A percentile compares a stretch with the other conserved stretches of the same genome.
These are phyloP conservation scores for Linyphia triangularis DNA, from an alignment of 2,888 invertebrate species.

Conservation along the genomic window DNA sequence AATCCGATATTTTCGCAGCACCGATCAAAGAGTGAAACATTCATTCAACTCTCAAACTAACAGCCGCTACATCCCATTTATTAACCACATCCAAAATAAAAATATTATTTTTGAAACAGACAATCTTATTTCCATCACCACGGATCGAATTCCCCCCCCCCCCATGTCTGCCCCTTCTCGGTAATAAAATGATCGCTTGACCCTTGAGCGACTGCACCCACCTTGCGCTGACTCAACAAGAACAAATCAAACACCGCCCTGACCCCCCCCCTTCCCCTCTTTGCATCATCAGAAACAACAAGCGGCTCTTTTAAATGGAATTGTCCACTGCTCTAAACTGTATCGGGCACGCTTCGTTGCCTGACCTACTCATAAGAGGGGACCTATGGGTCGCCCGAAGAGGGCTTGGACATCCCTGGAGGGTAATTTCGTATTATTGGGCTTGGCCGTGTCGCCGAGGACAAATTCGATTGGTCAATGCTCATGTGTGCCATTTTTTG, in stretches of 20 bases:
- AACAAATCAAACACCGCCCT: slow-evolving; percentile 55
- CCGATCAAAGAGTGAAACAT: no score
- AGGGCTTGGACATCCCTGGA: not conserved
- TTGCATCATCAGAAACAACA: not conserved
- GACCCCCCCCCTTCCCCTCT: not conserved
- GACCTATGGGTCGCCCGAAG: slow-evolving; percentile 4
- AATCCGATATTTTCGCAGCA: no score
- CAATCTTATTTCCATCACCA: no score
- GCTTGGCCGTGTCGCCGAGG: slow-evolving; percentile 54
- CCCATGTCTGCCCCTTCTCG: no score
- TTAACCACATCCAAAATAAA: no score
- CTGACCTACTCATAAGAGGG: not conserved
- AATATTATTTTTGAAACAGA: no score
- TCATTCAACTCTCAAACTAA: no score
- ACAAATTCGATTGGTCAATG: slow-evolving; percentile 75
- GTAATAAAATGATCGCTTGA: not conserved
- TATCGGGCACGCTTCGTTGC: slow-evolving; percentile 62
- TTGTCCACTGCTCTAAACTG: slow-evolving; percentile 63
- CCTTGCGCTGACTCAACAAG: slow-evolving; percentile 53
- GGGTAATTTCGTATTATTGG: slow-evolving; percentile 72
- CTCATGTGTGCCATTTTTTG: slow-evolving; percentile 61
- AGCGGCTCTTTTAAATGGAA: slow-evolving; percentile 63
- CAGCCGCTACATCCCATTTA: no score
- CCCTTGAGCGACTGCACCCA: not conserved
- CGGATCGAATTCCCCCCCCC: no score